Conservation (phyloP, 2,888 invertebrate genomes). For the Dysmachus trigonus region DNA sequence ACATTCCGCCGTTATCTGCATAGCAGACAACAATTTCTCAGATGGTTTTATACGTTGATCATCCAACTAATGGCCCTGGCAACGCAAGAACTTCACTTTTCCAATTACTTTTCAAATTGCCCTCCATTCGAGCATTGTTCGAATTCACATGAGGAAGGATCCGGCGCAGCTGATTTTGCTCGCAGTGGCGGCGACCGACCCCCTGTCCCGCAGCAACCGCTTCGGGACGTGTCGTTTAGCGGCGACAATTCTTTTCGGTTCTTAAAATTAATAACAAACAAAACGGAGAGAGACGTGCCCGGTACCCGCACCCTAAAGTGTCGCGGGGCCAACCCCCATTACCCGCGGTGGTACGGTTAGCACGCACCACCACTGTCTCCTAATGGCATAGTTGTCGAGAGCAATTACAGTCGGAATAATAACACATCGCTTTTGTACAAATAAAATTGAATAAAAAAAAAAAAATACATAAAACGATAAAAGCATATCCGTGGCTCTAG, state of each 20-base stretch:
- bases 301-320: neutral
- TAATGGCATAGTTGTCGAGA: conserved; percentile 27
- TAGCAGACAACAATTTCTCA: neutral
- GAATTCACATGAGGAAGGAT: neutral
- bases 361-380: conserved; percentile 8
- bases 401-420: conserved; percentile 35
- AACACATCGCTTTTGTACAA: conserved; percentile 24
- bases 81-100: neutral
- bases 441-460: neutral
- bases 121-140: neutral
- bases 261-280: neutral
- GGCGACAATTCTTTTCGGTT: neutral
- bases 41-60: neutral
- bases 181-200: neutral
- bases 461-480: neutral
- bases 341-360: neutral
- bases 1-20: neutral
- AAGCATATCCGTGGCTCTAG: neutral
- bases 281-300: neutral
- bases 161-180: neutral
- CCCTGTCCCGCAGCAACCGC: too few species aligned
- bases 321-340: neutral
- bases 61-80: neutral
- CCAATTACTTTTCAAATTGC: neutral
- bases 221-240: too few species aligned